Evolutionary conservation across 2,888 invertebrate genomes (phyloP).

Genomic region (Trachelus iudaicus): DNA sequence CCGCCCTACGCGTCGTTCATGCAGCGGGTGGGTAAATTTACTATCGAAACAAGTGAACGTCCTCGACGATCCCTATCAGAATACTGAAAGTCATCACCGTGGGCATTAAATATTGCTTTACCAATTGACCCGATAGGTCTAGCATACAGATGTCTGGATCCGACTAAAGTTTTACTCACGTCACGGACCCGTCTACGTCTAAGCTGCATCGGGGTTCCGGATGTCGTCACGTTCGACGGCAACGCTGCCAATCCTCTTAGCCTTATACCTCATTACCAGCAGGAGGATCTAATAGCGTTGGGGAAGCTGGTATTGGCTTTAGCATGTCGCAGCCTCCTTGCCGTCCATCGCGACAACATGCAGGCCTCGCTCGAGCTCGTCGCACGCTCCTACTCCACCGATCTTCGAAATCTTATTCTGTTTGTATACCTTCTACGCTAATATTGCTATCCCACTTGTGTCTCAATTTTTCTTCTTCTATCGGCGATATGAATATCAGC

Average conservation of each 20-base stretch:
- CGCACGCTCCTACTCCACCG: constrained; percentile 89
- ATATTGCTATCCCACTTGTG: constrained; percentile 2
- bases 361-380: constrained; percentile 90
- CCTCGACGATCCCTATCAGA: not conserved
- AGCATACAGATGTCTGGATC: constrained; percentile 87
- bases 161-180: constrained; percentile 89
- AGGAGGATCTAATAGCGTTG: constrained; percentile 92
- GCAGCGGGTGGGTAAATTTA: constrained; percentile 65
- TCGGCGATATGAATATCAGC: not conserved
- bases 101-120: not conserved
- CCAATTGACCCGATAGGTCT: constrained; percentile 65
- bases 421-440: constrained; percentile 65
- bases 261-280: constrained; percentile 80
- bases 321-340: constrained; percentile 92
- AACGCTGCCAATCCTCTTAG: constrained; percentile 75
- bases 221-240: constrained; percentile 82
- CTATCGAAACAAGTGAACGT: not conserved
- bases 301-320: constrained; percentile 92
- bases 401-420: constrained; percentile 94
- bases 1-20: constrained; percentile 92
- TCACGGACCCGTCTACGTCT: constrained; percentile 81
- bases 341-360: constrained; percentile 88
- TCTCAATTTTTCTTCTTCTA: constrained; percentile 3
- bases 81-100: not conserved
- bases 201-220: constrained; percentile 84